Percentiles rank a stretch among this genome's conserved stretches.
These are phyloP conservation scores for Heterochromis multidens DNA, from an alignment of 2,113 vertebrate genomes.

Conservation along the genomic window DNA sequence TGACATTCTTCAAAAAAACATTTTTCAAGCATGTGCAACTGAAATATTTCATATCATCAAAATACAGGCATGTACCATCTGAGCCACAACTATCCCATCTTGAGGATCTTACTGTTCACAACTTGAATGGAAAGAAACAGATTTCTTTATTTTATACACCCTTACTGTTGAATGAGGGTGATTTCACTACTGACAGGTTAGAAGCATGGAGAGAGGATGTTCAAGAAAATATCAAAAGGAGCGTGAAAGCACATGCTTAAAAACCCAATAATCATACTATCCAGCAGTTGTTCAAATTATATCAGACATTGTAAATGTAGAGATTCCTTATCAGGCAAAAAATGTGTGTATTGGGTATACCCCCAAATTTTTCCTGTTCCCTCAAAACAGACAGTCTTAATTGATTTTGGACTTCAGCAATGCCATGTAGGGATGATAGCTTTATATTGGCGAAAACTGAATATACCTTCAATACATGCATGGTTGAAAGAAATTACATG, in stretches of 20 bases:
- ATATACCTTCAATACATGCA: neutral
- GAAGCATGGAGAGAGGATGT: neutral
- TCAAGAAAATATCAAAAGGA: neutral
- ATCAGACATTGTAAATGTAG: neutral
- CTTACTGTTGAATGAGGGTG: neutral
- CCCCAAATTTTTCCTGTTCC: too few relatives aligned
- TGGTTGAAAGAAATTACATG: neutral
- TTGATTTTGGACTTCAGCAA: neutral
- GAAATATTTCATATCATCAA: neutral
- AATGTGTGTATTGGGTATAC: too few relatives aligned
- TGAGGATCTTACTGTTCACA: neutral
- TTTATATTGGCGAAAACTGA: neutral
- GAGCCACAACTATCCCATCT: neutral
- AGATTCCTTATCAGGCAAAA: neutral
- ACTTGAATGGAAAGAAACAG: neutral
- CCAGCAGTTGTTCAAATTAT: neutral
- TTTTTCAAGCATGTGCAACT: neutral
- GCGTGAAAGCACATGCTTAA: neutral
- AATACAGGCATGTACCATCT: neutral
- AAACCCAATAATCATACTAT: neutral
- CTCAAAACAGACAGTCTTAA: too few relatives aligned
- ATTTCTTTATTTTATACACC: neutral
- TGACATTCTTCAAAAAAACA: neutral
- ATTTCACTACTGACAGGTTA: neutral
- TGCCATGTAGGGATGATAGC: neutral